Base-by-base conservation (phyloP, 2,113 vertebrate species). In the Channa maculata region DNA sequence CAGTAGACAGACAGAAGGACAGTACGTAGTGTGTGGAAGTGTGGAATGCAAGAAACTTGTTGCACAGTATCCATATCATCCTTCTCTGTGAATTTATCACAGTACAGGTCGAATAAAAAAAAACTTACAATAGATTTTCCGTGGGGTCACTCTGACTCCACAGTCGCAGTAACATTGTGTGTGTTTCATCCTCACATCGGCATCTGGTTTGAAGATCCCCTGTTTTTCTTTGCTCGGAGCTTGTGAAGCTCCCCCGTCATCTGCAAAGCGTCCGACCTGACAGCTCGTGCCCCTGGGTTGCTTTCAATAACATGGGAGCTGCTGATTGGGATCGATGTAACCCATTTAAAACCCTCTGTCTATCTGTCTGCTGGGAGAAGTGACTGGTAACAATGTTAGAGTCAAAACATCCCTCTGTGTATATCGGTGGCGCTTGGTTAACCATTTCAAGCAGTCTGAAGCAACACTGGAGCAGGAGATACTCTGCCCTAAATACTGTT, bases 281-380 rank as follows among this genome's bases (percentile, higher is more conserved):
- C 70, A 55, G 11, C 49, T 14, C 9, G 5, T 63, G 59, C 57
- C 77, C 58, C 14, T n/a, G 1, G 38, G 70, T 15, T 63, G 44
- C 41, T 51, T 66, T 50, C 54, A 62, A 46, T 8, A 10, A 6
- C 65, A 60, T 9, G 11, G 34, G 15, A 66, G 70, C 60, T 64
- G 66, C 36, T 62, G 59, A 72, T 66, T 24, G 33, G 62, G 54
- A 81, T 79, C 80, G 43, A 0, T 71, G 68, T 62, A 66, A 66
- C 51, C 54, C 39, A 38, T 65, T 77, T 83, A 79, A 55, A 77
- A 44, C 12, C 24, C n/a, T 34, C 64, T 34, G 64, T 51, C 61
- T 14, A 1, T 54, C 51, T 15, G 41, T 74, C 36, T 71, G 41
- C 44, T 5, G 10, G 1, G 34, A 44, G 37, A 62, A 65, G 44